Evolutionary conservation across 2,888 invertebrate species (phyloP).

Genomic region (Eristalis intricaria): DNA sequence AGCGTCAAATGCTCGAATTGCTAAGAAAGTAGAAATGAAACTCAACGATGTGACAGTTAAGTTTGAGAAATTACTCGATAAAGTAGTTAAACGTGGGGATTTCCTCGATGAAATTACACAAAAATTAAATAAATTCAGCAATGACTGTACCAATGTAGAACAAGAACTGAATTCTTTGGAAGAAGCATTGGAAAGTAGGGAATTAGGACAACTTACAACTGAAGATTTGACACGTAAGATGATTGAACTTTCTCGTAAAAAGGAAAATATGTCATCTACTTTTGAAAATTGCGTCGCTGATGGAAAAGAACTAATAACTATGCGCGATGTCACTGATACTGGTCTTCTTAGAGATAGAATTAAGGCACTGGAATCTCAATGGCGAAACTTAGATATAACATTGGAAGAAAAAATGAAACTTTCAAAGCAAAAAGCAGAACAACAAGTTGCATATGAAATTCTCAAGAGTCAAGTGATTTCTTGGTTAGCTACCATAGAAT

Average conservation of each 20-base stretch:
- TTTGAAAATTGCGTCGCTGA: conserved; percentile 91
- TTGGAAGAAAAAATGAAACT: conserved; percentile 93
- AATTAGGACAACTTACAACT: conserved; percentile 85
- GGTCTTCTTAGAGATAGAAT: conserved; percentile 91
- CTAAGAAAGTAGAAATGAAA: conserved; percentile 93
- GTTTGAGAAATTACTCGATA: conserved; percentile 93
- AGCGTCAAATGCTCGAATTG: conserved; percentile 92
- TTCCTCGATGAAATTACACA: conserved; percentile 90
- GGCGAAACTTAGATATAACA: conserved; percentile 92
- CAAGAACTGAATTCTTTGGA: conserved; percentile 87
- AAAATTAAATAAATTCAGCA: conserved; percentile 86
- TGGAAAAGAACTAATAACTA: conserved; percentile 90
- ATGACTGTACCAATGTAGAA: conserved; percentile 87
- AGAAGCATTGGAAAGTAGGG: conserved; percentile 89
- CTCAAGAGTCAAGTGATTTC: conserved; percentile 89
- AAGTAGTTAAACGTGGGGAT: conserved; percentile 89
- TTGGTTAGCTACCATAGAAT: conserved; percentile 93
- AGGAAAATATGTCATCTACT: conserved; percentile 85
- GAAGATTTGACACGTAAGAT: conserved; percentile 85
- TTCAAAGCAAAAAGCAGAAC: conserved; percentile 92
- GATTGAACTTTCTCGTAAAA: conserved; percentile 82
- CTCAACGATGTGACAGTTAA: conserved; percentile 92
- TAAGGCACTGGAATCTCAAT: conserved; percentile 92
- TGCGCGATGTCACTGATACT: conserved; percentile 94
- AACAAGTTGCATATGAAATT: conserved; percentile 92